Conservation (phyloP, 2,888 invertebrate genomes). For the Carpatolechia fugitivella region DNA sequence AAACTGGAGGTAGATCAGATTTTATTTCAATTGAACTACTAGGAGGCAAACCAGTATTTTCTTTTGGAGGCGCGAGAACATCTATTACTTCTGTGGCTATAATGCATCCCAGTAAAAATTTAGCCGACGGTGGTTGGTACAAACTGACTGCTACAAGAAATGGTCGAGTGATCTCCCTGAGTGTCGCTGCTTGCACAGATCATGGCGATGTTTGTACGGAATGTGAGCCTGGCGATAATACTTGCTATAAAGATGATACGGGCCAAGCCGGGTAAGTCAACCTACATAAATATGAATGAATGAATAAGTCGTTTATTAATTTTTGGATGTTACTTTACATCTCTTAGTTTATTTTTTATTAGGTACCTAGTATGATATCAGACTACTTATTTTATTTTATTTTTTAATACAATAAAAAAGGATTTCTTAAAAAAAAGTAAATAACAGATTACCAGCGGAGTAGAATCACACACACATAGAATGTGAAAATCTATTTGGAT, state of each 20-base stretch:
- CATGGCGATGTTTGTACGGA: constrained; percentile 93
- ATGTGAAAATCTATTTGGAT: too few relatives aligned
- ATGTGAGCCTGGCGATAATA: constrained; percentile 89
- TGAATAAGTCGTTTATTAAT: too few relatives aligned
- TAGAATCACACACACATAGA: too few relatives aligned
- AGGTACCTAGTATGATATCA: too few relatives aligned
- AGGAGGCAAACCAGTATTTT: constrained; percentile 90
- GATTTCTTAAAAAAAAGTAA: too few relatives aligned
- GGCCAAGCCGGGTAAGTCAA: constrained; percentile 88
- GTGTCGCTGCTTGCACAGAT: constrained; percentile 89
- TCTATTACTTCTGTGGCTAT: constrained; percentile 91
- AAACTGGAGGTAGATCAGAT: constrained; percentile 93
- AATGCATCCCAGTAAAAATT: constrained; percentile 79
- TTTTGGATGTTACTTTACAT: too few relatives aligned
- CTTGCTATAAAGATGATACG: constrained; percentile 91
- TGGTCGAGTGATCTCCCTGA: constrained; percentile 91
- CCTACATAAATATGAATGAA: too few relatives aligned
- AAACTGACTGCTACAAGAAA: constrained; percentile 95
- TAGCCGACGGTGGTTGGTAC: constrained; percentile 94
- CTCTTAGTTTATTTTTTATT: too few relatives aligned
- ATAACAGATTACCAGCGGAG: too few relatives aligned
- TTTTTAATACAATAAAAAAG: too few relatives aligned
- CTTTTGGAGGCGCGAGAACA: constrained; percentile 93
- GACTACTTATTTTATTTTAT: too few relatives aligned
- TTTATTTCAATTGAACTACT: constrained; percentile 95